Conservation (phyloP, 2,888 invertebrate genomes). For the Calameuta pallipes region DNA sequence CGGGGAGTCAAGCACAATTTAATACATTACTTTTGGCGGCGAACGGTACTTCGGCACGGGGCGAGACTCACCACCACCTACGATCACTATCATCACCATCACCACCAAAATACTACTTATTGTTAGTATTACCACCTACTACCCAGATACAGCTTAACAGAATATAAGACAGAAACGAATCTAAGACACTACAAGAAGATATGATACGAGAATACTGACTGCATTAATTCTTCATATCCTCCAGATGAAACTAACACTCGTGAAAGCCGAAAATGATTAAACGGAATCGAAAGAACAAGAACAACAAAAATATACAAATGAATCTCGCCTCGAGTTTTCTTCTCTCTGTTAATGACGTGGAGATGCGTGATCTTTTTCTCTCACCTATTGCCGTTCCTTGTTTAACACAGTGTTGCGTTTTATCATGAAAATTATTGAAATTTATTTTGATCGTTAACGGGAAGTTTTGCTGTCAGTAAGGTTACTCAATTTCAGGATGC, state of each 20-base stretch:
- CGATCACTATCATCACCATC: not conserved
- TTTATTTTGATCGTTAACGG: not conserved
- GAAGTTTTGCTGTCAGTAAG: not conserved
- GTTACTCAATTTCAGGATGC: not conserved
- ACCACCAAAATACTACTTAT: not conserved
- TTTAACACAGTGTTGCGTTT: not conserved
- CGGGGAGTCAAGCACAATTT: not conserved
- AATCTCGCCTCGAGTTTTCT: not conserved
- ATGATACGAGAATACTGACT: not conserved
- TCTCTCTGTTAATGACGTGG: not conserved
- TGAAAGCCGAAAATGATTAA: not conserved
- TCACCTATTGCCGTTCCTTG: not conserved
- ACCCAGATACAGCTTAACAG: not conserved
- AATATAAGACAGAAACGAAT: not conserved
- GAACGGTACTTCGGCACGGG: not conserved
- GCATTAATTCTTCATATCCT: not conserved
- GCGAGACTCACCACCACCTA: not conserved
- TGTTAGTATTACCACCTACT: not conserved
- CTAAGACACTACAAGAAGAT: not conserved
- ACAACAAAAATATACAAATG: not conserved
- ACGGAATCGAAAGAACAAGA: not conserved
- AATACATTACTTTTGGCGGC: not conserved
- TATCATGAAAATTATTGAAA: not conserved
- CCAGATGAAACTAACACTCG: not conserved
- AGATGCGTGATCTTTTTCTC: not conserved